Base-by-base conservation (phyloP, 2,113 vertebrate species). In the Solenodon paradoxus region DNA sequence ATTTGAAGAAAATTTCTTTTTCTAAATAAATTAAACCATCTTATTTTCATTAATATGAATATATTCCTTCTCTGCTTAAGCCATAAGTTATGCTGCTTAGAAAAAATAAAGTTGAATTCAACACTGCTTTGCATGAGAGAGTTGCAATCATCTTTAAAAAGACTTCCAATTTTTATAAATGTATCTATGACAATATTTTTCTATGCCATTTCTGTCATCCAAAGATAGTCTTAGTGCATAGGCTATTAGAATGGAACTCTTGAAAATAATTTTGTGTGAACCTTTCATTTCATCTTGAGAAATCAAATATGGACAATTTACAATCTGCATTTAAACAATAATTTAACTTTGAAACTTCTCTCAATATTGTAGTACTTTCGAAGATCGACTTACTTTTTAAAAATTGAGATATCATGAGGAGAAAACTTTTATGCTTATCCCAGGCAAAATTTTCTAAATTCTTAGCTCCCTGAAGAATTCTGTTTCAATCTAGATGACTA, bases 11-110 rank as follows among this genome's bases (percentile, higher is more conserved):
- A 95, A 94, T 51, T 71, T 11, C 2, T 30, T 63, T 95, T 77
- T 71, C 20, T 94, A 94, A 88, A 82, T 79, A 61, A 95, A 96
- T 79, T 63, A 68, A 75, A 40, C 45, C 13, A 69, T 84, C n/a
- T 57, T 11, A 69, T 35, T 47, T 90, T 88, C n/a, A 87, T 78
- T 57, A 90, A 72, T 47, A 71, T 42, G 8, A 59, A 26, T 15
- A 81, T 61, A 9, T 7, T 69, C 19, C 77, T 95, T 77, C 15
- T 69, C 32, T 68, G 13, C 20, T 35, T 93, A 63, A 92, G 66
- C 16, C 51, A 5, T 74, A 68, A 59, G 40, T 64, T 82, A 83
- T 24, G 16, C 22, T 86, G 38, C 28, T 95, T 55, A 78, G 22
- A 75, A 11, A 12, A 38, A 83, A 61, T n/a, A 53, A 63, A 64